These are phyloP conservation scores for Amphiura filiformis DNA, from an alignment of 35 echinoderm and acorn worm genomes.

Conservation along the genomic window DNA sequence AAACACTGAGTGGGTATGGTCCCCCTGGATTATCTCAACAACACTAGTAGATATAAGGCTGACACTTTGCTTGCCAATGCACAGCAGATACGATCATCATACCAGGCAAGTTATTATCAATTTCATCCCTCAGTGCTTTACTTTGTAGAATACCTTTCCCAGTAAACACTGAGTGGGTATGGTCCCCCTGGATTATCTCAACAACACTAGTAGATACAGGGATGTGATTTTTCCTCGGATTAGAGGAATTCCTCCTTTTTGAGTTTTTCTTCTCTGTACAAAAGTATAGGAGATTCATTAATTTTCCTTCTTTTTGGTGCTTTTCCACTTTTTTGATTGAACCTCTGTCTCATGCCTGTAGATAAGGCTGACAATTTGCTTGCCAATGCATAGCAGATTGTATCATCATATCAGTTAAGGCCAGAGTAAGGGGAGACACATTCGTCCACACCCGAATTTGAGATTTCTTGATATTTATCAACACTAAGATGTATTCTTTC, in stretches of 20 bases:
- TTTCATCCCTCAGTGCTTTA: constrained; percentile 84
- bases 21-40: constrained; percentile 72
- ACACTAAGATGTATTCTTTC: no score
- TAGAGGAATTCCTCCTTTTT: no score
- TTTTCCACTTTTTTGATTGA: no score
- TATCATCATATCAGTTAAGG: no score
- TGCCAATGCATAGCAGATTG: constrained; percentile 81
- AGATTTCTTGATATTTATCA: no score
- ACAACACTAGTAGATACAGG: constrained; percentile 55
- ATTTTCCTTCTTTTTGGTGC: no score
- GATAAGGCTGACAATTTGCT: constrained; percentile 70
- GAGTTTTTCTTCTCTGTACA: no score
- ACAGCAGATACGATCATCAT: constrained; percentile 78
- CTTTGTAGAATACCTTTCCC: constrained; percentile 79
- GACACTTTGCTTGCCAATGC: constrained; percentile 77
- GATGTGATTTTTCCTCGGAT: no score
- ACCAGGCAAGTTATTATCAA: constrained; percentile 56
- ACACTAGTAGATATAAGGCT: constrained; percentile 65
- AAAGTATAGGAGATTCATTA: no score
- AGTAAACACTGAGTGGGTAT: constrained; percentile 85
- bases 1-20: constrained; percentile 89
- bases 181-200: constrained; percentile 69
- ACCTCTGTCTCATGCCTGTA: no score
- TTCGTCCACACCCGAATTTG: constrained; percentile 80
- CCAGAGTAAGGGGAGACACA: constrained; percentile 76